phyloP scores from a whole-genome alignment of 2,797 vertebrate species.

The Chloroceryle inda region DNA sequence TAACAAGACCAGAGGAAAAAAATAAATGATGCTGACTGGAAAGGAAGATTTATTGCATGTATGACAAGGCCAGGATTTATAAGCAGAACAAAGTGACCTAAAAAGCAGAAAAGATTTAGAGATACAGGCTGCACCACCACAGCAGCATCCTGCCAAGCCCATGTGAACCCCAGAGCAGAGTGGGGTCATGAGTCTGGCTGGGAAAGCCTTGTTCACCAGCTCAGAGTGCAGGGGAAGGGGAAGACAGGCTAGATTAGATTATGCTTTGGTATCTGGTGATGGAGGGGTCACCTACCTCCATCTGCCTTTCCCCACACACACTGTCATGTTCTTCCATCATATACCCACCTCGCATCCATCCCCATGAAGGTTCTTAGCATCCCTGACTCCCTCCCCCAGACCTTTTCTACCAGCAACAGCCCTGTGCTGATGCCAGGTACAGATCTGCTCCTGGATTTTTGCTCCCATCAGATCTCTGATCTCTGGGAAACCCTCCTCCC shows the following conservation, averaged over 20 bases:
- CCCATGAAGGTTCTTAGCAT: not conserved
- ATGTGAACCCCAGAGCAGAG: not conserved
- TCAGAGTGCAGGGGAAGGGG: not conserved
- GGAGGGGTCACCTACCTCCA: not conserved
- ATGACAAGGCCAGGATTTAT: constrained; percentile 48
- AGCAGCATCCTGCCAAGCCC: not conserved
- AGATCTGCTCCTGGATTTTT: not conserved
- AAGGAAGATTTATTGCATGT: constrained; percentile 64
- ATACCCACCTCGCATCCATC: not conserved
- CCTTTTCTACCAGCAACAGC: not conserved
- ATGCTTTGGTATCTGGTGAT: not conserved
- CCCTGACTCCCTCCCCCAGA: not conserved
- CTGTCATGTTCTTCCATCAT: not conserved
- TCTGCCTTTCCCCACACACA: accelerated
- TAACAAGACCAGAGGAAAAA: constrained; percentile 48
- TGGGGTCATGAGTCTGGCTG: not conserved
- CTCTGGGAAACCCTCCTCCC: not conserved
- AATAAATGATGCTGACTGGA: constrained; percentile 30
- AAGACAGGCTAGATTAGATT: not conserved
- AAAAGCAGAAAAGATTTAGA: constrained; percentile 60
- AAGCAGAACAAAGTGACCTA: constrained; percentile 59
- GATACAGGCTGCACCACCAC: not conserved
- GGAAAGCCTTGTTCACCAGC: not conserved
- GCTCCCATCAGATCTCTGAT: accelerated
- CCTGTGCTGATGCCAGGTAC: not conserved